phyloP scores from a whole-genome alignment of 2,113 vertebrate genomes.

The Etheostoma spectabile region DNA sequence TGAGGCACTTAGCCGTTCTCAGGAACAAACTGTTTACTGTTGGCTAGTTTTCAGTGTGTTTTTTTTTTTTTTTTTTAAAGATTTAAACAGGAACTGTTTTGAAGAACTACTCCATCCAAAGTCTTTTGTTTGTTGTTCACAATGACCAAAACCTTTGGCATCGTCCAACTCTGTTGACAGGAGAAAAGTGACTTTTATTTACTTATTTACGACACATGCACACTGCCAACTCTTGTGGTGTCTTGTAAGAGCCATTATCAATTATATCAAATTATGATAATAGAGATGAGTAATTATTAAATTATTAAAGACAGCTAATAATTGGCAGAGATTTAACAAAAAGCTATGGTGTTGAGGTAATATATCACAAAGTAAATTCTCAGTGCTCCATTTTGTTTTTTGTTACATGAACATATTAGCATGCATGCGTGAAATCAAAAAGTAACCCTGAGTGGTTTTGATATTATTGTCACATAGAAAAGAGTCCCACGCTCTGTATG shows the following conservation, averaged over 20 bases:
- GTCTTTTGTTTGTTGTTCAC: background rate
- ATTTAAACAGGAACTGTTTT: slow-evolving; percentile 10
- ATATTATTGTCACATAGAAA: slow-evolving; percentile 63
- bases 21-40: background rate
- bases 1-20: background rate
- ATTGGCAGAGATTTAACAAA: background rate
- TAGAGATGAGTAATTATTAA: background rate
- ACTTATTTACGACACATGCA: background rate
- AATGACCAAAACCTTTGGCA: background rate
- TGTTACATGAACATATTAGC: slow-evolving; percentile 28
- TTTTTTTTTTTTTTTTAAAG: too few relatives aligned
- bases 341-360: background rate
- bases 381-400: background rate
- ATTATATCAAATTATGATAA: slow-evolving; percentile 7
- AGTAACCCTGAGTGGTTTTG: slow-evolving; percentile 49
- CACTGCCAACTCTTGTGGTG: fast-evolving
- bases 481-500: slow-evolving; percentile 71
- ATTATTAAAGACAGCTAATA: slow-evolving; percentile 4
- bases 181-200: background rate
- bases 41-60: background rate
- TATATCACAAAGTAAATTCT: slow-evolving; percentile 7
- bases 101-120: background rate
- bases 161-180: slow-evolving; percentile 7
- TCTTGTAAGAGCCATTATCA: background rate
- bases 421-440: slow-evolving; percentile 51